These are phyloP conservation scores for Petrocephalus schoutedeni DNA, from an alignment of 2,797 vertebrate species.

Conservation along the genomic window DNA sequence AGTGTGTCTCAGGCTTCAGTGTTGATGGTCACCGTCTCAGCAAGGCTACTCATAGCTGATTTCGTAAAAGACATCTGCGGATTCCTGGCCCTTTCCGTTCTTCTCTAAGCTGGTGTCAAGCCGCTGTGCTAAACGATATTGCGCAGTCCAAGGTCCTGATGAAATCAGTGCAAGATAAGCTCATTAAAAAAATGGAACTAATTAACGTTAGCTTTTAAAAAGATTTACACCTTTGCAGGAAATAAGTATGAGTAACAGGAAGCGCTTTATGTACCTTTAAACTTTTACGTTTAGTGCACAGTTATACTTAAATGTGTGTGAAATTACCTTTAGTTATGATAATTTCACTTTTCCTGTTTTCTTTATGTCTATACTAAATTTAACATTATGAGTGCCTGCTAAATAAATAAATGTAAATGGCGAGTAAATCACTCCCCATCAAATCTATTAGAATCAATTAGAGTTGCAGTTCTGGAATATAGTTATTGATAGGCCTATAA, in stretches of 20 bases:
- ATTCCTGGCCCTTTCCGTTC: neutral
- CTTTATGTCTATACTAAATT: neutral
- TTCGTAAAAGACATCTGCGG: neutral
- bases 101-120: neutral
- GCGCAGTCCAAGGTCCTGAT: neutral
- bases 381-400: neutral
- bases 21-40: neutral
- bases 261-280: neutral
- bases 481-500: neutral
- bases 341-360: neutral
- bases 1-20: neutral
- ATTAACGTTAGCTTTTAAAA: neutral
- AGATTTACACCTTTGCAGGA: neutral
- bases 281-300: neutral
- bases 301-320: neutral
- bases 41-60: neutral
- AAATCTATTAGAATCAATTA: slow-evolving; percentile 12
- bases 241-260: neutral
- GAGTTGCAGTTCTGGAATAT: neutral
- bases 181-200: neutral
- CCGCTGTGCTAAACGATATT: neutral
- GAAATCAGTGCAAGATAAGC: neutral
- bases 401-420: neutral
- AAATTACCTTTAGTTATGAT: neutral
- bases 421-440: neutral